Base-by-base conservation (phyloP, 1,140 invertebrate species). In the Pogonomyrmex barbatus region DNA sequence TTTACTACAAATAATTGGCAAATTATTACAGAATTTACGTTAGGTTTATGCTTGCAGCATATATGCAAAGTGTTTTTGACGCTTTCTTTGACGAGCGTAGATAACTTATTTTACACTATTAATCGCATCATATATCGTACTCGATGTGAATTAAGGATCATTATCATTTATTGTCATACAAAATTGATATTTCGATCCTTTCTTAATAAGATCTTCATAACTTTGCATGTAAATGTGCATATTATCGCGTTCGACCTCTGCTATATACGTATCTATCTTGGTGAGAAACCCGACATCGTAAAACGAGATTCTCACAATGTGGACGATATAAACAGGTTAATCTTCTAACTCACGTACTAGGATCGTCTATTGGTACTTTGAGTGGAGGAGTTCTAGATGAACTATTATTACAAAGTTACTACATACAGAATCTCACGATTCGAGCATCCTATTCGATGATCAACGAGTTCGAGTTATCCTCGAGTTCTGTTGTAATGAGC, bases 231-330 rank as follows among this genome's bases (percentile, higher is more conserved):
- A 83, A 83, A 83, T 83, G 33, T 12, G 2, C 9, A 24, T 47
- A 83, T 83, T 83, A 83, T 24, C 54, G 52, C 17, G 79, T 47
- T 75, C 56, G 39, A 83, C 39, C 78, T 82, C 5, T 8, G 45
- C 30, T n/a, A 47, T 36, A 50, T 6, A 47, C 24, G 5, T 68
- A 60, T 24, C 42, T 39, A 50, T 83, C 56, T 47, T 42, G 54
- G 3, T 4, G 42, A 75, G 42, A 50, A 65, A 47, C 30, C 3
- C 42, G 14, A 71, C 30, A 12, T 82, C 52, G 79, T 83, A 75
- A 75, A 83, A 83, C n/a, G 42, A 71, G 68, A 83, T 75, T 8
- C 54, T 82, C 10, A 70, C 65, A 75, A 83, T 73, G 12, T 62
- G 54, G 39, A 33, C 5, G 6, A 36, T 58, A 62, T 50, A 75